Evolutionary conservation across 2,797 vertebrate species (phyloP), one percentile per base, ranked within the genome.

Genomic region (Pseudochirops cupreus): DNA sequence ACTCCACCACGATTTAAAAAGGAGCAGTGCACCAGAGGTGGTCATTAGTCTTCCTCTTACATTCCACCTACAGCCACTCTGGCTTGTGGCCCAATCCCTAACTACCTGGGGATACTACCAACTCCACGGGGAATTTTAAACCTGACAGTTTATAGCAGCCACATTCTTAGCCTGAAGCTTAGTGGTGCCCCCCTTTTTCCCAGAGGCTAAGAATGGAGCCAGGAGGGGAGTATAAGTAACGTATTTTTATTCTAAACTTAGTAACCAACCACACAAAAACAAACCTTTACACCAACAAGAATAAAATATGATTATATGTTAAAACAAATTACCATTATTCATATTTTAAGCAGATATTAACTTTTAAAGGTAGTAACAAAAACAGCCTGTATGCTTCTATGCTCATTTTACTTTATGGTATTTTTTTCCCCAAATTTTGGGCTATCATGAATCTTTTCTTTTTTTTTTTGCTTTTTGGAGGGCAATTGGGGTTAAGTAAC

Each of bases 1-100:
- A 55, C 29, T 91, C 53, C 14, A 16, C 90, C 29, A 91, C 55
- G 57, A 94, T 90, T 95, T 93, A 59, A 96, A 96, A 96, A 0
- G 93, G 89, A 97, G 92, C 95, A 95, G 91, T 46, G 93, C 91
- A 55, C 52, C 2, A 0, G 93, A 96, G 93, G 94, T 95, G 89
- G 93, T 96, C 95, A 87, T 97, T 96, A 97, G 97, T 96, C 97
- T 97, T 91, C 74, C 92, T 87, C 74, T 87, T 94, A 91, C 93
- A 91, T 91, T 52, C 55, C 90, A 91, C 90, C 90, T 91, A 53
- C 90, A 55, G 90, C 52, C 90, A 91, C 50, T 91, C 12, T 29
- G 50, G 39, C 74, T 90, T 26, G 31, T 53, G 50, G 54, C 90
- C 39, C 39, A 14, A 7, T 55, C 18, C 52, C 52, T 33, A 14